These are phyloP conservation scores for Astropecten irregularis DNA, from an alignment of 53 echinoderm and acorn worm species.

Conservation along the genomic window DNA sequence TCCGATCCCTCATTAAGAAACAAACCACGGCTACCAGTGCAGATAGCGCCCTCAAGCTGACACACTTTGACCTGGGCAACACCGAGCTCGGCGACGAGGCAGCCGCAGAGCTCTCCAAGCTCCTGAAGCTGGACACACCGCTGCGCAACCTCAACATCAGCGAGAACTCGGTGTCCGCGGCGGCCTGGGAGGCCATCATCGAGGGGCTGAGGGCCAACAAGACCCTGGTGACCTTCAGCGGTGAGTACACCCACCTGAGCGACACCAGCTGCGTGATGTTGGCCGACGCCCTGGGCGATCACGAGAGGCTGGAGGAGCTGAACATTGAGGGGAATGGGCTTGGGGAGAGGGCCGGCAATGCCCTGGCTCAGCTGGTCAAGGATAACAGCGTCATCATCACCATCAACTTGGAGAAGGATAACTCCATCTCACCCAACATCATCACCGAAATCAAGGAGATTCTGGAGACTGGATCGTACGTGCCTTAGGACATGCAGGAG, in stretches of 20 bases:
- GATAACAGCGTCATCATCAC: constrained; percentile 77
- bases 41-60: constrained; percentile 62
- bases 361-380: constrained; percentile 79
- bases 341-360: constrained; percentile 67
- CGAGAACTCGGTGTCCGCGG: constrained; percentile 63
- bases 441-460: constrained; percentile 79
- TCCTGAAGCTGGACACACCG: constrained; percentile 61
- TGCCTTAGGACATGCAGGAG: too few relatives aligned
- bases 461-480: constrained; percentile 68
- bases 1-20: constrained; percentile 63
- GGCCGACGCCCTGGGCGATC: constrained; percentile 70
- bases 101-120: constrained; percentile 57
- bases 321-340: constrained; percentile 86
- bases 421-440: constrained; percentile 61
- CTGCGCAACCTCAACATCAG: constrained; percentile 80
- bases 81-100: constrained; percentile 75
- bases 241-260: constrained; percentile 72
- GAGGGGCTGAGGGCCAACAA: constrained; percentile 65
- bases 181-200: constrained; percentile 79
- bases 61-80: constrained; percentile 79
- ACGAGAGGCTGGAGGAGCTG: constrained; percentile 70
- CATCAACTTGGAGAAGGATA: constrained; percentile 72
- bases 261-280: constrained; percentile 74
- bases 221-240: constrained; percentile 69
- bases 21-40: constrained; percentile 15